phyloP scores from a whole-genome alignment of 2,797 vertebrate genomes.

The Hoplostethus mediterraneus region DNA sequence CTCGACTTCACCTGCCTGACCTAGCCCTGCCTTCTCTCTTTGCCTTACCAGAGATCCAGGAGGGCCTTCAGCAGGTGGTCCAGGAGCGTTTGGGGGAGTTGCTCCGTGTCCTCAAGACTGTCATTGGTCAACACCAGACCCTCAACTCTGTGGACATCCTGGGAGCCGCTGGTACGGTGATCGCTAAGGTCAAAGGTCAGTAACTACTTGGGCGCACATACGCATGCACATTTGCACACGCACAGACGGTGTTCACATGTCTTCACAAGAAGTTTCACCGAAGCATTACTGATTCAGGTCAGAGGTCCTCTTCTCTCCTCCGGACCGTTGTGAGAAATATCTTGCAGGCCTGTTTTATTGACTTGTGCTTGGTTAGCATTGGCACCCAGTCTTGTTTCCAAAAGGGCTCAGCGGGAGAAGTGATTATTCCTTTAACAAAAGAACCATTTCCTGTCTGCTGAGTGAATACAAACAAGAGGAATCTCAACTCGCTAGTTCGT shows the following conservation, averaged over 20 bases:
- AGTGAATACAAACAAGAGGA: slow-evolving; percentile 49
- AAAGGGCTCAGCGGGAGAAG: slow-evolving; percentile 34
- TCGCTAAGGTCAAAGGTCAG: slow-evolving; percentile 97
- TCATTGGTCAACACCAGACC: slow-evolving; percentile 94
- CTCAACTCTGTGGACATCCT: slow-evolving; percentile 95
- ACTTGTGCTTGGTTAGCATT: slow-evolving; percentile 36
- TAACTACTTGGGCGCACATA: slow-evolving; percentile 13
- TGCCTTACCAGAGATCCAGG: slow-evolving; percentile 82
- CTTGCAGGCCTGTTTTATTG: slow-evolving; percentile 30
- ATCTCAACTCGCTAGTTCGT: slow-evolving; percentile 48
- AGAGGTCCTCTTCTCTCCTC: slow-evolving; percentile 3
- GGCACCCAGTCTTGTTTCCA: slow-evolving; percentile 35
- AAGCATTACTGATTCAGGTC: slow-evolving; percentile 18
- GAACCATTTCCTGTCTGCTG: slow-evolving; percentile 22
- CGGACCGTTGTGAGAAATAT: slow-evolving; percentile 29
- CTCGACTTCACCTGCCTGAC: neutral
- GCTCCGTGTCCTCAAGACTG: slow-evolving; percentile 89
- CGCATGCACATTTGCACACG: slow-evolving; percentile 16
- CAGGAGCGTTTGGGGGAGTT: slow-evolving; percentile 92
- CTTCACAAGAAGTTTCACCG: slow-evolving; percentile 18
- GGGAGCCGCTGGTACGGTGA: slow-evolving; percentile 93
- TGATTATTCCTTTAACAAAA: slow-evolving; percentile 52
- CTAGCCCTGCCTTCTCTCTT: neutral
- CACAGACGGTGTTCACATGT: slow-evolving; percentile 10
- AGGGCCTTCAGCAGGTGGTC: slow-evolving; percentile 87